Percentiles rank a stretch among this genome's conserved stretches.
Evolutionary conservation across 2,888 invertebrate genomes (phyloP).

Genomic region (Hirtodrosophila histrioides): DNA sequence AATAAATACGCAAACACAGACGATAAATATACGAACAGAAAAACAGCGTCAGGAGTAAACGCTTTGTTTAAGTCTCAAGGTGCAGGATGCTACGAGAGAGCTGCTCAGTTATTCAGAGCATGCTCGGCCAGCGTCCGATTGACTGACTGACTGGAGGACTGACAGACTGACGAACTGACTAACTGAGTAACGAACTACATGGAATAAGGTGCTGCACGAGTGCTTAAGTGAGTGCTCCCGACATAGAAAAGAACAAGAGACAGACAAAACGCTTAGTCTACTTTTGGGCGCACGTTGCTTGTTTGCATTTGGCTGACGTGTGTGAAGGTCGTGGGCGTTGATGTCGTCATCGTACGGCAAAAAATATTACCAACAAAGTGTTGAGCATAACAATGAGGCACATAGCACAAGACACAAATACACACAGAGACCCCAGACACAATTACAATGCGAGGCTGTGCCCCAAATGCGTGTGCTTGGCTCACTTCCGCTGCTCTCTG

Average conservation of each 20-base stretch:
- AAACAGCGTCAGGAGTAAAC: not conserved
- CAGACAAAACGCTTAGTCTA: constrained; percentile 67
- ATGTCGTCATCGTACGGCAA: constrained; percentile 18
- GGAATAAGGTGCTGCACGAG: constrained; percentile 51
- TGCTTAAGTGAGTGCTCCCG: constrained; percentile 57
- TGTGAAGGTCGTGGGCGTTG: constrained; percentile 68
- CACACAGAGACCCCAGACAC: constrained; percentile 13
- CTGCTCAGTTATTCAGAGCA: constrained; percentile 63
- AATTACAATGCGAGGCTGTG: constrained; percentile 19
- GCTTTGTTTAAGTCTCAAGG: constrained; percentile 28
- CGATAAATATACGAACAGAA: constrained; percentile 21
- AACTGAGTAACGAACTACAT: constrained; percentile 7
- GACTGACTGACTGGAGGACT: constrained; percentile 30
- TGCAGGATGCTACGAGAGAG: constrained; percentile 11
- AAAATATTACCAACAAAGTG: constrained; percentile 65
- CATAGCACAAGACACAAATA: constrained; percentile 15
- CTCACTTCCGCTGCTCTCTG: constrained; percentile 23
- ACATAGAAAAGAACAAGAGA: constrained; percentile 37
- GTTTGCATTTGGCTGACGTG: constrained; percentile 44
- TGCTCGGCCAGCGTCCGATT: constrained; percentile 36
- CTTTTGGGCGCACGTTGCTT: constrained; percentile 54
- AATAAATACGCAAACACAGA: constrained; percentile 54
- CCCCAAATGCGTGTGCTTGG: constrained; percentile 41
- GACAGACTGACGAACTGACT: constrained; percentile 16
- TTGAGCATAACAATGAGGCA: constrained; percentile 74